Evolutionary conservation across 1,140 invertebrate genomes (phyloP).

Genomic region (Gryllus bimaculatus): DNA sequence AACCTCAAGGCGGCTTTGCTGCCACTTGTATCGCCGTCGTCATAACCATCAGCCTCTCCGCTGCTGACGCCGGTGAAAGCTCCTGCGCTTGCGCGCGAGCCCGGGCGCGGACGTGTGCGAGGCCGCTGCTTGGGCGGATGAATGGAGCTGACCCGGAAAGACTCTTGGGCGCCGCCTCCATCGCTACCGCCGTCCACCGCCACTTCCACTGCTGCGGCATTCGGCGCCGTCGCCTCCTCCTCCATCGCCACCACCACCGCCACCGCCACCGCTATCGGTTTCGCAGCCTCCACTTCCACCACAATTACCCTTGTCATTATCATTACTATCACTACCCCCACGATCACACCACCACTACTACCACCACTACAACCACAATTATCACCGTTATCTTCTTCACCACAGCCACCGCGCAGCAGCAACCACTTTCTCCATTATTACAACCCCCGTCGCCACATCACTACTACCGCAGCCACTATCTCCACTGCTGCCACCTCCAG

Average conservation of each 20-base stretch:
- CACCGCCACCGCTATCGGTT: not conserved
- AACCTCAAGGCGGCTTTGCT: too few relatives aligned
- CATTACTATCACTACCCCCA: not conserved
- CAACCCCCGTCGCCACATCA: too few relatives aligned
- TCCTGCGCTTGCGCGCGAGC: too few relatives aligned
- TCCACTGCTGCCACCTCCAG: too few relatives aligned
- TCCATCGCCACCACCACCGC: not conserved
- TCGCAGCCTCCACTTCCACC: not conserved
- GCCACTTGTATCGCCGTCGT: too few relatives aligned
- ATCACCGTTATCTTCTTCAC: not conserved
- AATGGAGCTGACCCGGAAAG: not conserved
- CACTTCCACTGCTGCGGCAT: not conserved
- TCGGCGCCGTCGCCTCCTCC: not conserved
- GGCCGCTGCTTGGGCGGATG: too few relatives aligned
- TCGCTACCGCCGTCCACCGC: not conserved
- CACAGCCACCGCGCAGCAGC: too few relatives aligned
- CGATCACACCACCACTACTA: not conserved
- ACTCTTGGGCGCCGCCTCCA: not conserved
- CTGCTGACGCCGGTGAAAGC: too few relatives aligned
- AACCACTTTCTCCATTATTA: too few relatives aligned
- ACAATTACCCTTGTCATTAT: not conserved
- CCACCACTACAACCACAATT: not conserved
- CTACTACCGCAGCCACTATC: too few relatives aligned
- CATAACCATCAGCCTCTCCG: too few relatives aligned
- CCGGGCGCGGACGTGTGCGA: too few relatives aligned